A percentile compares a stretch with the other conserved stretches of the same genome.
These are phyloP conservation scores for Corapipo altera DNA, from an alignment of 2,113 vertebrate genomes.

Conservation along the genomic window DNA sequence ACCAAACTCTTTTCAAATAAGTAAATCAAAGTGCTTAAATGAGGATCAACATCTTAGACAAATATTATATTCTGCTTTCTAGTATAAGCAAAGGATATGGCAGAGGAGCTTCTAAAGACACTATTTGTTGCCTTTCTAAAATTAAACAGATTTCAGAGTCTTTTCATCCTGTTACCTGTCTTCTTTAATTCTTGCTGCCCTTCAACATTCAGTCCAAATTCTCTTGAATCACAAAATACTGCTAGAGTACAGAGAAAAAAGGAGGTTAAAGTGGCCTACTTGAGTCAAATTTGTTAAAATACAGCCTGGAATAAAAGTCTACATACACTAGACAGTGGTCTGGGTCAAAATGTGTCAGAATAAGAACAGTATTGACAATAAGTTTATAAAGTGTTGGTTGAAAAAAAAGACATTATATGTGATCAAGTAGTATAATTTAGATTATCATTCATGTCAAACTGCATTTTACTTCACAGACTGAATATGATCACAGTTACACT, in stretches of 20 bases:
- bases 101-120: not conserved
- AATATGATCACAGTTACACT: not conserved
- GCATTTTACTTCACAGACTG: not conserved
- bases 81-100: not conserved
- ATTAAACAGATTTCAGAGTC: not conserved
- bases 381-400: not conserved
- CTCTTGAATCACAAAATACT: not conserved
- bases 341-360: not conserved
- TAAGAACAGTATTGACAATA: not conserved
- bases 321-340: not conserved
- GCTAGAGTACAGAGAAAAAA: not conserved
- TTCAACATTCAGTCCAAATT: not conserved
- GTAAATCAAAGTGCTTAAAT: not conserved
- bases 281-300: not conserved
- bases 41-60: not conserved
- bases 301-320: not conserved
- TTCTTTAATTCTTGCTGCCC: not conserved
- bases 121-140: not conserved
- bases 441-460: not conserved
- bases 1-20: not conserved
- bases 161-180: not conserved
- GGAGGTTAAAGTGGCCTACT: not conserved
- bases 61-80: not conserved
- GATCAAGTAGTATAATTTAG: not conserved
- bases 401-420: not conserved